phyloP scores from a whole-genome alignment of 2,797 vertebrate genomes.

The Syncerus caffer region DNA sequence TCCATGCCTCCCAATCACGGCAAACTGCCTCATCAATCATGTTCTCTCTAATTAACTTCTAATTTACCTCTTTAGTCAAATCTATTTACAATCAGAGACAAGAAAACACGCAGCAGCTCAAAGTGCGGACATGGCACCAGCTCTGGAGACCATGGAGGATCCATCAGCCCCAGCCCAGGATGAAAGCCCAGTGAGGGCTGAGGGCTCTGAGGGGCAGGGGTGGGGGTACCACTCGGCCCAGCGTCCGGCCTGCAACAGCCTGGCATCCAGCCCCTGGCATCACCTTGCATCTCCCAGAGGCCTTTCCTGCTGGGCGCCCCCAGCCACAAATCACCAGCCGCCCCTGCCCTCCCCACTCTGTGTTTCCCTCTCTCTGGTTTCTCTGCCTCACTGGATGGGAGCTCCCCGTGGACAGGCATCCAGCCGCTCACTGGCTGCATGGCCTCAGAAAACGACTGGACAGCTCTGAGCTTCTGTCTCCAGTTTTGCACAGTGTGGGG shows the following conservation, averaged over 20 bases:
- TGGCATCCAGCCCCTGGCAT: not conserved
- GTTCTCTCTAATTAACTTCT: slow-evolving; percentile 84
- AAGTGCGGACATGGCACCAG: not conserved
- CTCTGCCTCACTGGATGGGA: not conserved
- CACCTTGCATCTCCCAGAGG: not conserved
- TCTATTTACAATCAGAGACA: slow-evolving; percentile 82
- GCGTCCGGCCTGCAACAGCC: fast-evolving
- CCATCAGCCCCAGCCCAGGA: not conserved
- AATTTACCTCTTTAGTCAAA: slow-evolving; percentile 85
- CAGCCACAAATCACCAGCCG: fast-evolving
- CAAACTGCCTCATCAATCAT: slow-evolving; percentile 81
- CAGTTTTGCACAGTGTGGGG: not conserved
- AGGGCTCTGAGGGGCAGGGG: no score
- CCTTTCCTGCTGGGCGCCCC: not conserved
- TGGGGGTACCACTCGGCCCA: not conserved
- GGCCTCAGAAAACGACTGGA: not conserved
- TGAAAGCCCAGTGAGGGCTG: not conserved
- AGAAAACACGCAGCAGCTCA: slow-evolving; percentile 63
- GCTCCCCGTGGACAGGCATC: fast-evolving
- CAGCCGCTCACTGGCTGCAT: not conserved
- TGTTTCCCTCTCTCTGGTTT: not conserved
- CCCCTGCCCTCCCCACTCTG: no score
- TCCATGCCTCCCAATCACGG: slow-evolving; percentile 69
- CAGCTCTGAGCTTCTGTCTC: not conserved
- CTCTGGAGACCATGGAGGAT: not conserved